These are phyloP conservation scores for Paedocypris micromegethes DNA, from an alignment of 2,797 vertebrate species.

Conservation along the genomic window DNA sequence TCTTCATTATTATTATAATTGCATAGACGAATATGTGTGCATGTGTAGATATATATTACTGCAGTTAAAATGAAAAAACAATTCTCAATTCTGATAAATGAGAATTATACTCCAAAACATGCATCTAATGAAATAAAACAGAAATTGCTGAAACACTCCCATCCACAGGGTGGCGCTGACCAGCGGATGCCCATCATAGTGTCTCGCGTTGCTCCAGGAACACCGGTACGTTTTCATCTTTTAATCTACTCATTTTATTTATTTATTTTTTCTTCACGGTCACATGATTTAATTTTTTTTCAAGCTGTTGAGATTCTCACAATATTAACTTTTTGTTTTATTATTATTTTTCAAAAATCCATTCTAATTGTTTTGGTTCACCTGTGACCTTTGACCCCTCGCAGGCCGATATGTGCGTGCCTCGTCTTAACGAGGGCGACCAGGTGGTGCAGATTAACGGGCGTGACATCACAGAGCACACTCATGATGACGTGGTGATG, in stretches of 20 bases:
- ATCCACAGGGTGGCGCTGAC: constrained; percentile 86
- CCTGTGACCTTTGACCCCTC: constrained; percentile 6
- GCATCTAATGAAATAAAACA: no score
- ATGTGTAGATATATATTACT: no score
- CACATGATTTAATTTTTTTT: neutral
- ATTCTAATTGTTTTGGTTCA: no score
- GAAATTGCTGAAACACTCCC: neutral
- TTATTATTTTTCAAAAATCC: neutral
- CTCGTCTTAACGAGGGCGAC: constrained; percentile 95
- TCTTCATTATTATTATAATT: no score
- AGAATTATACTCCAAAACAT: no score
- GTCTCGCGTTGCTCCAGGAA: constrained; percentile 95
- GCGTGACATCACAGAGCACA: constrained; percentile 91
- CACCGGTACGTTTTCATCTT: constrained; percentile 76
- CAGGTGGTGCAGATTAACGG: constrained; percentile 97
- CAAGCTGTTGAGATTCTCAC: neutral
- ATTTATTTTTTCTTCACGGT: neutral
- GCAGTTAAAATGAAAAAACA: no score
- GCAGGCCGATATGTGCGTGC: constrained; percentile 95
- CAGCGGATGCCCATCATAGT: constrained; percentile 99
- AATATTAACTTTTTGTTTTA: neutral
- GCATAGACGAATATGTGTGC: no score
- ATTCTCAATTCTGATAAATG: no score
- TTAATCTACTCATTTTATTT: neutral
- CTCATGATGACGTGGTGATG: constrained; percentile 96